These are phyloP conservation scores for Micrasema longulum DNA, from an alignment of 1,140 invertebrate genomes.

Conservation along the genomic window DNA sequence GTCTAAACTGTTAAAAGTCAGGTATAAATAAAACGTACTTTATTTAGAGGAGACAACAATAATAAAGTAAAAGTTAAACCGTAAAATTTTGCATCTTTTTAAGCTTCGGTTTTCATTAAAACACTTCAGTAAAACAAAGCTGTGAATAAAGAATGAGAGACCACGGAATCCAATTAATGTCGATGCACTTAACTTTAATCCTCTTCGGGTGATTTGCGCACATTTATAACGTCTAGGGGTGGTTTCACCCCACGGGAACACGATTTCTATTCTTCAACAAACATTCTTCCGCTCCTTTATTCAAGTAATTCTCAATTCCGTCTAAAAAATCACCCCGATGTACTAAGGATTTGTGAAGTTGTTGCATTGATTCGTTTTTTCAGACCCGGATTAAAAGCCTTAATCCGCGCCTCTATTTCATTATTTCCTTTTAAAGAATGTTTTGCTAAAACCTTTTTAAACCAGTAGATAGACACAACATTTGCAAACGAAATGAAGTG, in stretches of 20 bases:
- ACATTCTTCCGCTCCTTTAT: conserved; percentile 16
- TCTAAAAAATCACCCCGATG: conserved; percentile 12
- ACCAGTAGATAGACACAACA: neutral
- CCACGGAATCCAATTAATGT: conserved; percentile 50
- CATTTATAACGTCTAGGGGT: conserved; percentile 32
- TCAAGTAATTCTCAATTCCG: conserved; percentile 15
- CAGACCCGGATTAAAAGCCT: conserved; percentile 32
- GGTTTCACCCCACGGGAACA: conserved; percentile 9
- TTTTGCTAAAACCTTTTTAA: neutral
- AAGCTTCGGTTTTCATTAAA: conserved; percentile 2
- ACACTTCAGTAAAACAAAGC: conserved; percentile 17
- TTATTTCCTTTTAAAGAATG: conserved; percentile 5
- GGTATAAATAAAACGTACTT: too few relatives aligned
- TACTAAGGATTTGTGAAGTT: neutral
- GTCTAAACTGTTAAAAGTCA: too few relatives aligned
- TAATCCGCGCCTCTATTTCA: conserved; percentile 30
- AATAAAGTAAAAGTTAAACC: neutral
- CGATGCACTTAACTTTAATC: conserved; percentile 48
- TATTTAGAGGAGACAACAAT: too few relatives aligned
- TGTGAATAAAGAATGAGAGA: conserved; percentile 37
- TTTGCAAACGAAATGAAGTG: too few relatives aligned
- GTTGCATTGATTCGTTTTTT: conserved; percentile 30
- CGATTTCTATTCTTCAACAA: conserved; percentile 20
- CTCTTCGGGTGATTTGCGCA: conserved; percentile 41
- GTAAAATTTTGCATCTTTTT: conserved; percentile 18